Evolutionary conservation across 37 sponge, comb jelly and placozoan genomes (phyloP).

Genomic region (Petrosia ficiformis): DNA sequence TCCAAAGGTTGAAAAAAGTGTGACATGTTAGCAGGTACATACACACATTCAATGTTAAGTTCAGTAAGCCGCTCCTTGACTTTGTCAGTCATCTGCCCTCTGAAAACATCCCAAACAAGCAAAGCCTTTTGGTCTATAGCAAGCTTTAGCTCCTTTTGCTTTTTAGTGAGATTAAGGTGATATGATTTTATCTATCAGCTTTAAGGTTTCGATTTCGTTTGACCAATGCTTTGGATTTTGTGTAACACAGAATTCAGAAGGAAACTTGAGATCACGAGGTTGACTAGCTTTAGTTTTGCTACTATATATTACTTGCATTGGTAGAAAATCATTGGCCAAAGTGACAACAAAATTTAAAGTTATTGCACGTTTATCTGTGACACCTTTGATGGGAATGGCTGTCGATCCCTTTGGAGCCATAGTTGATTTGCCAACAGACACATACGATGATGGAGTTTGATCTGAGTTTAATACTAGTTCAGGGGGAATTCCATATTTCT

Average conservation of each 20-base stretch:
- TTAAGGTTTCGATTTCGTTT: conserved; percentile 47
- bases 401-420: conserved; percentile 33
- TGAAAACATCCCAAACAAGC: conserved; percentile 37
- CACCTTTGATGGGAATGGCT: conserved; percentile 40
- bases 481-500: conserved; percentile 39
- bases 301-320: conserved; percentile 50
- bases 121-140: conserved; percentile 17
- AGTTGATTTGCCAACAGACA: conserved; percentile 45
- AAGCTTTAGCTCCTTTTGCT: conserved; percentile 15
- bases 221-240: conserved; percentile 51
- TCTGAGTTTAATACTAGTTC: conserved; percentile 51
- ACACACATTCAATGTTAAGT: conserved; percentile 17
- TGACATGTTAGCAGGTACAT: conserved; percentile 40
- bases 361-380: conserved; percentile 45
- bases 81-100: conserved; percentile 36
- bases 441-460: conserved; percentile 46
- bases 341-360: conserved; percentile 44
- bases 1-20: conserved; percentile 40
- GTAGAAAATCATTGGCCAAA: conserved; percentile 35
- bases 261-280: conserved; percentile 45
- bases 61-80: conserved; percentile 10
- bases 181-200: conserved; percentile 38
- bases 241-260: conserved; percentile 20
- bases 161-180: conserved; percentile 33
- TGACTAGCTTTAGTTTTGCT: conserved; percentile 39